Evolutionary conservation across 2,888 invertebrate species (phyloP).

Genomic region (Drosophila planitibia): DNA sequence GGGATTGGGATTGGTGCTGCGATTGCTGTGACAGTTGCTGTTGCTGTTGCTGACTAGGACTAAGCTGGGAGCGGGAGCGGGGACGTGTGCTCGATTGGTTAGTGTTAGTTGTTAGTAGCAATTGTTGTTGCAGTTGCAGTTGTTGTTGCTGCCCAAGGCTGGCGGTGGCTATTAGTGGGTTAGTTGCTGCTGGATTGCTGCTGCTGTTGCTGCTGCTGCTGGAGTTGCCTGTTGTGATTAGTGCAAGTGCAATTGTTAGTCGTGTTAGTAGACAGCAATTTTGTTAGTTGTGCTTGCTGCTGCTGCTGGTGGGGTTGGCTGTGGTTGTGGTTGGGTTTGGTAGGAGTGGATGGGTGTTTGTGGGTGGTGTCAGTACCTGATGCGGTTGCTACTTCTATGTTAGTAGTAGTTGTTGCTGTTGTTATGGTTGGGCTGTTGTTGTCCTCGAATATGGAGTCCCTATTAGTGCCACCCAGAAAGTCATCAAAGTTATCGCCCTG

Average conservation of each 20-base stretch:
- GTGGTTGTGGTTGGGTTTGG: constrained; percentile 18
- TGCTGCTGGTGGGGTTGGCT: neutral
- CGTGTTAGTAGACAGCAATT: constrained; percentile 48
- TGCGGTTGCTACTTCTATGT: constrained; percentile 21
- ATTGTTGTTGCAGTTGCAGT: constrained; percentile 25
- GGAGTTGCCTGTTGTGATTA: constrained; percentile 56
- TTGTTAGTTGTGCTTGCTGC: constrained; percentile 6
- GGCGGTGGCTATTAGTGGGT: constrained; percentile 68
- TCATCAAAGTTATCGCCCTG: constrained; percentile 65
- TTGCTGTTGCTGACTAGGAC: constrained; percentile 30
- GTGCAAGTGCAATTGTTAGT: constrained; percentile 81
- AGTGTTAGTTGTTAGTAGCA: constrained; percentile 45
- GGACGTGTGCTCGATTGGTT: constrained; percentile 14
- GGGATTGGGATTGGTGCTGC: constrained; percentile 16
- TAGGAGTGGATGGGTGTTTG: neutral
- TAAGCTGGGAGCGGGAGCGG: constrained; percentile 43
- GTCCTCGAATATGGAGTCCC: constrained; percentile 58
- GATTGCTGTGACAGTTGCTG: constrained; percentile 4
- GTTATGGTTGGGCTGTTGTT: constrained; percentile 31
- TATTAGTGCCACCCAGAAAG: constrained; percentile 66
- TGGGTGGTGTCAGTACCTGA: constrained; percentile 42
- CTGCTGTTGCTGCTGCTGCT: constrained; percentile 30
- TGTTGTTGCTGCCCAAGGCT: constrained; percentile 46
- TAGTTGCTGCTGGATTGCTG: constrained; percentile 56
- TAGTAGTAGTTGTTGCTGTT: constrained; percentile 43